Evolutionary conservation across 2,888 invertebrate genomes (phyloP).

Genomic region (Caenorhabditis sp.): DNA sequence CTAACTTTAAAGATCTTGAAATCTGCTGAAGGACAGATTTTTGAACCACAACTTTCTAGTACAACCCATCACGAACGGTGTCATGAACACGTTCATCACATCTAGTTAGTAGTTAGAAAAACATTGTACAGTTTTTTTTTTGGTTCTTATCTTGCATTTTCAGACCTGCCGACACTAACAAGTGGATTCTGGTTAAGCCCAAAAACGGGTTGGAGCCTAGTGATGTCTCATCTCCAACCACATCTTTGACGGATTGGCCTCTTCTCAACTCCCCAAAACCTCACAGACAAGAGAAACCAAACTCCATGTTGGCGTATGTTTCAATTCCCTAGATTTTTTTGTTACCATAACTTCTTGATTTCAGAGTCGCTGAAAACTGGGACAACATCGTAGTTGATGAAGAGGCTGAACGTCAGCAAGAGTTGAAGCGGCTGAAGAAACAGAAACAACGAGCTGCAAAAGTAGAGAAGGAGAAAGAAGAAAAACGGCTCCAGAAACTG

Average conservation of each 20-base stretch:
- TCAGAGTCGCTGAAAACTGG: conserved; percentile 21
- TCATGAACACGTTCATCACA: too few relatives aligned
- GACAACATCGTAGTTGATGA: conserved; percentile 19
- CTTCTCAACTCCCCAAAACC: neutral
- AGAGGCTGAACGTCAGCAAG: conserved; percentile 5
- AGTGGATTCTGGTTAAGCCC: neutral
- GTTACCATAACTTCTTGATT: neutral
- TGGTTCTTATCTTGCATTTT: too few relatives aligned
- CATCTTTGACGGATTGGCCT: neutral
- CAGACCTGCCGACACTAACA: neutral
- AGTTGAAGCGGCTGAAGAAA: neutral
- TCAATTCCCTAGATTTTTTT: neutral
- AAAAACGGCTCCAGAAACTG: neutral
- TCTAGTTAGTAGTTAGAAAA: too few relatives aligned
- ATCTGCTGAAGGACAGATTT: too few relatives aligned
- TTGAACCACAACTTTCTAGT: too few relatives aligned
- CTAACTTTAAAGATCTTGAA: too few relatives aligned
- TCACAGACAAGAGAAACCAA: neutral
- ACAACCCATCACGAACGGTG: too few relatives aligned
- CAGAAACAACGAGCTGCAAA: conserved; percentile 18
- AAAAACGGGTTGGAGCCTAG: neutral
- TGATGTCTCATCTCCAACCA: neutral
- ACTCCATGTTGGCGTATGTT: neutral
- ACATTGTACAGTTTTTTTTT: too few relatives aligned
- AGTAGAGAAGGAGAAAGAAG: neutral